phyloP scores from a whole-genome alignment of 92 coral and sea anemone genomes.

The Phenganax stokvisi region DNA sequence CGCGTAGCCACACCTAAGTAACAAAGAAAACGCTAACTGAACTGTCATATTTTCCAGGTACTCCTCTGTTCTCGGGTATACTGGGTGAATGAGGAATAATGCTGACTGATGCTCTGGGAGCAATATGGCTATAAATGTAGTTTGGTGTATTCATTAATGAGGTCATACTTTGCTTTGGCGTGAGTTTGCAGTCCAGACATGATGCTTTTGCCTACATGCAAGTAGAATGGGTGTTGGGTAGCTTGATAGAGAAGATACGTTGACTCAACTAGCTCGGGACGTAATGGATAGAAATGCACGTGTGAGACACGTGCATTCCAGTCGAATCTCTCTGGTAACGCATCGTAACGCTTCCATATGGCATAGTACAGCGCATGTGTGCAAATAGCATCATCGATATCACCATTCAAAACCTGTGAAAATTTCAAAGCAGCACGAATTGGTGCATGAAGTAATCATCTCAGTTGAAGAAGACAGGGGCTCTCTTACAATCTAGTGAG shows the following conservation, averaged over 20 bases:
- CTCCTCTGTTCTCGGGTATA: too few relatives aligned
- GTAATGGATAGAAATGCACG: slow-evolving; percentile 79
- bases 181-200: slow-evolving; percentile 72
- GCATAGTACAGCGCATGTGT: slow-evolving; percentile 87
- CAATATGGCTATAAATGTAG: too few relatives aligned
- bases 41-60: neutral
- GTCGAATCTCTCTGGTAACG: slow-evolving; percentile 93
- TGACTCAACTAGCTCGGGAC: slow-evolving; percentile 91
- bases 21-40: neutral
- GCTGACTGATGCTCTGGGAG: neutral
- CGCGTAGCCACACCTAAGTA: slow-evolving; percentile 88
- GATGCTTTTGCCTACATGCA: slow-evolving; percentile 88
- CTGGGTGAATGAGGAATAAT: neutral
- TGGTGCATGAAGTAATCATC: neutral
- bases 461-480: neutral
- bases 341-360: slow-evolving; percentile 88
- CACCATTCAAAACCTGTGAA: slow-evolving; percentile 86
- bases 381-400: slow-evolving; percentile 89
- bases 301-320: slow-evolving; percentile 75
- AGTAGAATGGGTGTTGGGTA: slow-evolving; percentile 94
- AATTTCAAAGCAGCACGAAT: neutral
- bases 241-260: slow-evolving; percentile 95
- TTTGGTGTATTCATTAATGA: too few relatives aligned
- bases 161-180: slow-evolving; percentile 58
- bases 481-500: too few relatives aligned